Conservation (phyloP, 2,113 vertebrate genomes). For the Cebus imitator region DNA sequence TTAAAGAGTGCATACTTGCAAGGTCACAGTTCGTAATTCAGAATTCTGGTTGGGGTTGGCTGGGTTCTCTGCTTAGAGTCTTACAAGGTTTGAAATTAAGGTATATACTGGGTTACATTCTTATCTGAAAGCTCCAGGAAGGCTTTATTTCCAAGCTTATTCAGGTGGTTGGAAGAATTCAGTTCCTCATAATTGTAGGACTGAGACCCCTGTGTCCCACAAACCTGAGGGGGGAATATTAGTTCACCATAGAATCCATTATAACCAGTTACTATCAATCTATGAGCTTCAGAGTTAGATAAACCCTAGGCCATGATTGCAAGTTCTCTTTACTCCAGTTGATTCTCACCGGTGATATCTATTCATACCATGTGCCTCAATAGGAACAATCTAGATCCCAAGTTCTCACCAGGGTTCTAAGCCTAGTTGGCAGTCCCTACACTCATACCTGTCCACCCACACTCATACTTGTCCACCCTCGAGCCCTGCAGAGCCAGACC, state of each 20-base stretch:
- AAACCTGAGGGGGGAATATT: not conserved
- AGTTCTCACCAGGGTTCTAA: not conserved
- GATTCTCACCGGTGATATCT: not conserved
- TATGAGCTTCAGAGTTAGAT: not conserved
- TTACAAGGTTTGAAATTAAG: not conserved
- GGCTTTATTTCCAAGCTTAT: not conserved
- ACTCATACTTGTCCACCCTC: not conserved
- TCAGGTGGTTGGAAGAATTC: not conserved
- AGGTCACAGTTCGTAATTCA: not conserved
- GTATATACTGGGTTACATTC: not conserved
- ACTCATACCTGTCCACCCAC: not conserved
- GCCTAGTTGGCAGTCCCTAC: not conserved
- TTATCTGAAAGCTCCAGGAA: not conserved
- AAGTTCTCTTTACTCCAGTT: not conserved
- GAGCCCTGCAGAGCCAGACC: not conserved
- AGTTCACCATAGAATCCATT: not conserved
- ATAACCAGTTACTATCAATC: not conserved
- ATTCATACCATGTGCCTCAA: not conserved
- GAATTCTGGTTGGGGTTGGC: not conserved
- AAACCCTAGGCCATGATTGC: not conserved
- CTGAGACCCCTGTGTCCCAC: not conserved
- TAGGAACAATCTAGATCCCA: not conserved
- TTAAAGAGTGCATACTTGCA: not conserved
- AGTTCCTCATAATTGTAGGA: not conserved
- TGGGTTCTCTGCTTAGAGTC: not conserved